Evolutionary conservation across 1,140 invertebrate genomes (phyloP).

Genomic region (Pogonus chalceus): DNA sequence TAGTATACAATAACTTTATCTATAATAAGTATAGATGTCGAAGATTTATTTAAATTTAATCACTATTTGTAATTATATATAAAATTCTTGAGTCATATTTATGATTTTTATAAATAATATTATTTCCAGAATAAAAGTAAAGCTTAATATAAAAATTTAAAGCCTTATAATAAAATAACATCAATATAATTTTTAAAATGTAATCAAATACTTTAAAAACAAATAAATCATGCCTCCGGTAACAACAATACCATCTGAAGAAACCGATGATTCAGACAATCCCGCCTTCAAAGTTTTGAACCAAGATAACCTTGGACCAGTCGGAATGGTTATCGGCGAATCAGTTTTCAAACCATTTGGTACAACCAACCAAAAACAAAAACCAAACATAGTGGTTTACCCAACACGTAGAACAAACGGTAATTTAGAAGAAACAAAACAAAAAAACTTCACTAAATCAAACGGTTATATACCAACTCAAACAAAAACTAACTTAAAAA

Average conservation of each 20-base stretch:
- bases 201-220: too few relatives aligned
- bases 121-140: too few relatives aligned
- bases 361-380: slow-evolving; percentile 26
- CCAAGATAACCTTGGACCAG: slow-evolving; percentile 29
- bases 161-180: too few relatives aligned
- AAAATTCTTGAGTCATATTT: too few relatives aligned
- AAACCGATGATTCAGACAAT: slow-evolving; percentile 31
- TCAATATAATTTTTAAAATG: too few relatives aligned
- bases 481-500: slow-evolving; percentile 22
- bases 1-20: too few relatives aligned
- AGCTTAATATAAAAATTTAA: too few relatives aligned
- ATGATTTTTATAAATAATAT: too few relatives aligned
- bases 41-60: too few relatives aligned
- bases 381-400: slow-evolving; percentile 41
- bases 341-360: slow-evolving; percentile 31
- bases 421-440: slow-evolving; percentile 28
- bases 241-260: slow-evolving; percentile 25
- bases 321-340: slow-evolving; percentile 28
- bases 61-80: too few relatives aligned
- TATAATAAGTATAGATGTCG: too few relatives aligned
- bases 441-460: slow-evolving; percentile 29
- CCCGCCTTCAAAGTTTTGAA: slow-evolving; percentile 42
- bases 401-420: slow-evolving; percentile 33
- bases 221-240: slow-evolving; percentile 34
- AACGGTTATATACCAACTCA: slow-evolving; percentile 25